Conservation (phyloP, 1,140 invertebrate species). For the Cherax destructor region DNA sequence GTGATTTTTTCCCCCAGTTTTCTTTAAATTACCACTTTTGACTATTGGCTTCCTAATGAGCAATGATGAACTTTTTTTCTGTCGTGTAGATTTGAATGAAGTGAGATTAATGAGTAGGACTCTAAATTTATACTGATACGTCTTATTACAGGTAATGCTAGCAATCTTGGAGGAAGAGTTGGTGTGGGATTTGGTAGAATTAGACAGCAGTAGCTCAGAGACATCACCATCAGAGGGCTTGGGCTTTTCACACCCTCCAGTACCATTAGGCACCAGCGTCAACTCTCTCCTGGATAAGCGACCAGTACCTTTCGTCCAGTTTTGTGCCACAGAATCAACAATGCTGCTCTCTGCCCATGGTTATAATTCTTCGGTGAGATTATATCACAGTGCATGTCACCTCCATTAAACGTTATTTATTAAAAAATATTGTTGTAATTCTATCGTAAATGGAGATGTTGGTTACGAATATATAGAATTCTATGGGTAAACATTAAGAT, state of each 20-base stretch:
- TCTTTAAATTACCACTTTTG: too few relatives aligned
- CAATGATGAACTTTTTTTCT: too few relatives aligned
- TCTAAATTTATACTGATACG: not conserved
- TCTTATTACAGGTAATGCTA: slow-evolving; percentile 65
- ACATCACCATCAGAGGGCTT: slow-evolving; percentile 36
- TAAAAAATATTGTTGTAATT: too few relatives aligned
- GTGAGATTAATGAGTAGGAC: too few relatives aligned
- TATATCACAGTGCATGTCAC: not conserved
- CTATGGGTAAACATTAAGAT: too few relatives aligned
- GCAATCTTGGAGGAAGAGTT: slow-evolving; percentile 71
- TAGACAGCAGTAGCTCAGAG: not conserved
- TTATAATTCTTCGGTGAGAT: slow-evolving; percentile 68
- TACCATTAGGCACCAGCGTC: slow-evolving; percentile 75
- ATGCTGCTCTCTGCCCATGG: slow-evolving; percentile 78
- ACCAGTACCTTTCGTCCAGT: slow-evolving; percentile 75
- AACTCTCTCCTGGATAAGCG: slow-evolving; percentile 75
- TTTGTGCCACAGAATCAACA: slow-evolving; percentile 77
- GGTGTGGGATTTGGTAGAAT: slow-evolving; percentile 39
- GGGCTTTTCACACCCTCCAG: slow-evolving; percentile 77
- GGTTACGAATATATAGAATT: too few relatives aligned
- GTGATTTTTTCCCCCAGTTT: too few relatives aligned
- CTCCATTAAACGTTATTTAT: too few relatives aligned
- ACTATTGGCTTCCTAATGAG: too few relatives aligned
- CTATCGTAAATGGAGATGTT: too few relatives aligned
- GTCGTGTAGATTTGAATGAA: too few relatives aligned